phyloP scores from a whole-genome alignment of 64 coral and sea anemone genomes.

The Montipora foliosa region DNA sequence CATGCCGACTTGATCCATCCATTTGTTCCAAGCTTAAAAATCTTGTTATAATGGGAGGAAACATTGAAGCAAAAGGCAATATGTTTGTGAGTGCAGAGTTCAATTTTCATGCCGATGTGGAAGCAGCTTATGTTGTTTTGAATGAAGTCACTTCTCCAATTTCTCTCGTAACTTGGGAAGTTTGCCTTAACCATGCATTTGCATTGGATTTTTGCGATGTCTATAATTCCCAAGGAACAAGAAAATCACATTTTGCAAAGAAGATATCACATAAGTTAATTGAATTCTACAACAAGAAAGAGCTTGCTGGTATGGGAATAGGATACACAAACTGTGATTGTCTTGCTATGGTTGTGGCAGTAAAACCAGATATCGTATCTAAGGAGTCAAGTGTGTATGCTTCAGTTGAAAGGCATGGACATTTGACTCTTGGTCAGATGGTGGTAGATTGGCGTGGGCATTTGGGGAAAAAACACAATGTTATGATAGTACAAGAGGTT shows the following conservation, averaged over 20 bases:
- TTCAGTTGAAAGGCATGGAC: slow-evolving; percentile 73
- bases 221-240: slow-evolving; percentile 10
- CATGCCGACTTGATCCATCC: slow-evolving; percentile 67
- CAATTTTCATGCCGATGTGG: slow-evolving; percentile 75
- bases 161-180: slow-evolving; percentile 73
- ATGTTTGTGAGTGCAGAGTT: slow-evolving; percentile 64
- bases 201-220: slow-evolving; percentile 39
- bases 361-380: slow-evolving; percentile 59
- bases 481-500: slow-evolving; percentile 53
- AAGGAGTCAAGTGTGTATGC: slow-evolving; percentile 72
- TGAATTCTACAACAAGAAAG: slow-evolving; percentile 42
- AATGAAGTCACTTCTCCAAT: slow-evolving; percentile 62
- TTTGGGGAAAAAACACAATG: slow-evolving; percentile 71
- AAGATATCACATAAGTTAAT: slow-evolving; percentile 5
- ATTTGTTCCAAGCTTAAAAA: slow-evolving; percentile 66
- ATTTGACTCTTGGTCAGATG: slow-evolving; percentile 87
- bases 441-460: slow-evolving; percentile 81
- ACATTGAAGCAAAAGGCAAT: slow-evolving; percentile 71
- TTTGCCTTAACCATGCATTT: slow-evolving; percentile 50
- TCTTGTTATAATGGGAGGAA: slow-evolving; percentile 79
- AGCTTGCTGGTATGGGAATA: slow-evolving; percentile 26
- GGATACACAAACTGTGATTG: slow-evolving; percentile 74
- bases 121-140: slow-evolving; percentile 62
- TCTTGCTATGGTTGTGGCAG: slow-evolving; percentile 71
- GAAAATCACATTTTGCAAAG: slow-evolving; percentile 33